phyloP scores from a whole-genome alignment of 2,113 vertebrate genomes.

The Muntiacus reevesi region DNA sequence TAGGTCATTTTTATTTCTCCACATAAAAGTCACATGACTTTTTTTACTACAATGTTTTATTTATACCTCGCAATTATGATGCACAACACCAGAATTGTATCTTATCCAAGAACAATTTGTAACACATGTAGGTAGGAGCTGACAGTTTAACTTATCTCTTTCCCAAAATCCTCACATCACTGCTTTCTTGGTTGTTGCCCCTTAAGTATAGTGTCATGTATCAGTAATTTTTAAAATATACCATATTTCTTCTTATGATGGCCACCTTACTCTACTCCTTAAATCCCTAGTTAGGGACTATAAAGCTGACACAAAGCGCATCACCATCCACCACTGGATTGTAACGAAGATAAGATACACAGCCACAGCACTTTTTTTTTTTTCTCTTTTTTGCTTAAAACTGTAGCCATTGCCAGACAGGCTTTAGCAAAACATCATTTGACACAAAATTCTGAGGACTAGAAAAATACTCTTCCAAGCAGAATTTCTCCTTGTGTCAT shows the following conservation, averaged over 20 bases:
- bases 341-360: not conserved
- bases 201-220: not conserved
- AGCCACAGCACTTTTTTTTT: not conserved
- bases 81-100: not conserved
- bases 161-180: conserved; percentile 9
- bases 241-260: not conserved
- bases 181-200: not conserved
- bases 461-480: conserved; percentile 5
- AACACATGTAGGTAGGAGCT: not conserved
- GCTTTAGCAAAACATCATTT: not conserved
- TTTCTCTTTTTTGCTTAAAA: not conserved
- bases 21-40: conserved; percentile 40
- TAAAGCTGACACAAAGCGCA: not conserved
- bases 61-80: conserved; percentile 10
- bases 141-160: conserved; percentile 43
- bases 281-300: not conserved
- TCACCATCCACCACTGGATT: not conserved
- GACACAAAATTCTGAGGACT: not conserved
- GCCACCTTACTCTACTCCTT: not conserved
- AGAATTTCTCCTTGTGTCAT: not conserved
- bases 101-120: conserved; percentile 10
- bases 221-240: conserved; percentile 8
- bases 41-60: conserved; percentile 31
- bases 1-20: conserved; percentile 58
- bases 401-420: not conserved